Evolutionary conservation across 2,888 invertebrate species (phyloP).

Genomic region (Conomelus anceps): DNA sequence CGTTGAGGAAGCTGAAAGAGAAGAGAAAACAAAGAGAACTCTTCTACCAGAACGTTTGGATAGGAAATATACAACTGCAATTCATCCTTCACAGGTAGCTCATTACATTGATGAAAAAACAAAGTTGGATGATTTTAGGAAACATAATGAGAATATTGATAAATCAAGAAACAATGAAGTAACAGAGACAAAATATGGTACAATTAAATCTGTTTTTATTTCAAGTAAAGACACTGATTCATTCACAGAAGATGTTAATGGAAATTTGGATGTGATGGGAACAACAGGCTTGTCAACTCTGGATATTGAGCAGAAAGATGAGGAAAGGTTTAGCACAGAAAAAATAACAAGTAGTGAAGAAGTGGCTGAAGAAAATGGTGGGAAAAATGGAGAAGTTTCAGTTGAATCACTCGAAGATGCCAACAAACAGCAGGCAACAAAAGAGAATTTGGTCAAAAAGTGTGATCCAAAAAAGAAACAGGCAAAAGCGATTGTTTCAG

Average conservation of each 20-base stretch:
- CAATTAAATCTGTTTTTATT: neutral
- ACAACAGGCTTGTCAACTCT: neutral
- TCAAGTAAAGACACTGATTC: neutral
- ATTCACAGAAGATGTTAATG: neutral
- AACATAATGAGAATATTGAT: neutral
- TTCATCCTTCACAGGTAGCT: neutral
- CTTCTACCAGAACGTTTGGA: neutral
- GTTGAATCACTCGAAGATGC: neutral
- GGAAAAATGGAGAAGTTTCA: neutral
- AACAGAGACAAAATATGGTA: neutral
- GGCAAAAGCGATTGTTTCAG: neutral
- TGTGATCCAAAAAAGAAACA: neutral
- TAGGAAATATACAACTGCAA: neutral
- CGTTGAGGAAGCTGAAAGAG: neutral
- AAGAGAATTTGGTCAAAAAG: neutral
- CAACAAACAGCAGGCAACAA: neutral
- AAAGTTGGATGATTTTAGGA: neutral
- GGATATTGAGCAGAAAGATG: neutral
- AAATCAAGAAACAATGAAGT: neutral
- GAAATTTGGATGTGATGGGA: neutral
- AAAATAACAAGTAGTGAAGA: neutral
- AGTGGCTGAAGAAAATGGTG: no score
- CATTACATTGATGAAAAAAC: constrained; percentile 5
- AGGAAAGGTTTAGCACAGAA: neutral
- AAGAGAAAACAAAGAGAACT: neutral